These are phyloP conservation scores for Silurus aristotelis DNA, from an alignment of 2,797 vertebrate species.

Conservation along the genomic window DNA sequence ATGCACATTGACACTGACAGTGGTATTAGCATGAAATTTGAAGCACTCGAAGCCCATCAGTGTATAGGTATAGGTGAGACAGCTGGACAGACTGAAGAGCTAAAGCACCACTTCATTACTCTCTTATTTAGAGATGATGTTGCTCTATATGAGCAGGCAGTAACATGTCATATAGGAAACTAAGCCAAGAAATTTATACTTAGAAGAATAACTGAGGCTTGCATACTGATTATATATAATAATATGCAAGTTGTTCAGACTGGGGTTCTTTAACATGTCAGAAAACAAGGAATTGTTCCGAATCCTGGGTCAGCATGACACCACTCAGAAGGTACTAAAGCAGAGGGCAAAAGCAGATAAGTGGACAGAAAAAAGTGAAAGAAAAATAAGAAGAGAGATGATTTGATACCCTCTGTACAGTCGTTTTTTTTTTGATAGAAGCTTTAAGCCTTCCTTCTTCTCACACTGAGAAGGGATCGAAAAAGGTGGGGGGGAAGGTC, in stretches of 20 bases:
- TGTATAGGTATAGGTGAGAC: not conserved
- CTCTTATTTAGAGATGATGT: not conserved
- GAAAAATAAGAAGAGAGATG: conserved; percentile 9
- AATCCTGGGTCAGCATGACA: conserved; percentile 23
- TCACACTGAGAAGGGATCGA: conserved; percentile 63
- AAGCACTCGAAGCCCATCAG: not conserved
- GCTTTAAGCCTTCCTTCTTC: conserved; percentile 38
- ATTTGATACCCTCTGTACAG: conserved; percentile 41
- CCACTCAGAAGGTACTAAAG: conserved; percentile 21
- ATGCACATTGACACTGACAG: not conserved
- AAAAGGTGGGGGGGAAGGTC: conserved; percentile 45
- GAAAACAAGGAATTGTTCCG: conserved; percentile 23
- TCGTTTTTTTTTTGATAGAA: conserved; percentile 38
- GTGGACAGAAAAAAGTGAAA: conserved; percentile 34
- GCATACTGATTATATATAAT: not conserved
- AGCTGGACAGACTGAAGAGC: not conserved
- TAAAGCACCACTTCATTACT: not conserved
- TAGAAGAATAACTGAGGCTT: not conserved
- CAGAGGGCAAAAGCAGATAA: conserved; percentile 23
- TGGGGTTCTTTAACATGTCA: not conserved
- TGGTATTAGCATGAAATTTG: not conserved
- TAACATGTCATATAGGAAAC: no score
- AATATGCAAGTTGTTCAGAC: not conserved
- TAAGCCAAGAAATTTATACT: not conserved
- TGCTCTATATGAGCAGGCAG: no score